Evolutionary conservation across 2,888 invertebrate species (phyloP).

Genomic region (Hoplodrina ambigua): DNA sequence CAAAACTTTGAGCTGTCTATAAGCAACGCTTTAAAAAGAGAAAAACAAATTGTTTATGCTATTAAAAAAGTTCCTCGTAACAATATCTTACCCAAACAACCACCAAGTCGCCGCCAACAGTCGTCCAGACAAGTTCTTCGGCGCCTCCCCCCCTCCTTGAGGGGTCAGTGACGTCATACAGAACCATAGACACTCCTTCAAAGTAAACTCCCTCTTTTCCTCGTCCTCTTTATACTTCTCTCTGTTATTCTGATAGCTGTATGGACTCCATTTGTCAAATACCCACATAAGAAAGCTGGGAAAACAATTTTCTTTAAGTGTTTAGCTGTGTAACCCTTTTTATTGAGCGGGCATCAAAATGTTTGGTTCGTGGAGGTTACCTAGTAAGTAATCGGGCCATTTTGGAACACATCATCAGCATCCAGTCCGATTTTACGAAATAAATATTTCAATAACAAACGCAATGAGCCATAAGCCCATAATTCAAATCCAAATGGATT

Average conservation of each 20-base stretch:
- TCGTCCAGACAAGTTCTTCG: conserved; percentile 98
- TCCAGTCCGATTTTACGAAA: not conserved
- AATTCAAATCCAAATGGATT: not conserved
- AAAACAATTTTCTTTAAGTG: conserved; percentile 45
- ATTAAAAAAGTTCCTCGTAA: too few relatives aligned
- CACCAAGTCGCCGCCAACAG: conserved; percentile 99
- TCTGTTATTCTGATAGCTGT: conserved; percentile 98
- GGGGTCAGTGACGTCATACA: conserved; percentile 99
- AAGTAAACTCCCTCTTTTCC: conserved; percentile 97
- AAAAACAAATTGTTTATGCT: not conserved
- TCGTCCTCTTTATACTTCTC: conserved; percentile 98
- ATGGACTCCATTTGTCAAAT: conserved; percentile 99
- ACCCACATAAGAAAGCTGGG: conserved; percentile 97
- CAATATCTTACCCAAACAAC: conserved; percentile 94
- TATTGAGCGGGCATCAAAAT: not conserved
- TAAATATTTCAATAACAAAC: not conserved
- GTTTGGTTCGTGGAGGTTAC: not conserved
- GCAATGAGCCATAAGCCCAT: not conserved
- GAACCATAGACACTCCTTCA: conserved; percentile 99
- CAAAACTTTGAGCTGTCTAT: not conserved
- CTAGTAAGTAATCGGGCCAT: not conserved
- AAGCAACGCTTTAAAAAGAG: not conserved
- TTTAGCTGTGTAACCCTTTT: not conserved
- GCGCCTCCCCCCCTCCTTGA: conserved; percentile 98
- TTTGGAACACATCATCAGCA: not conserved